phyloP scores from a whole-genome alignment of 2,888 invertebrate genomes.

The Geotrupes spiniger region DNA sequence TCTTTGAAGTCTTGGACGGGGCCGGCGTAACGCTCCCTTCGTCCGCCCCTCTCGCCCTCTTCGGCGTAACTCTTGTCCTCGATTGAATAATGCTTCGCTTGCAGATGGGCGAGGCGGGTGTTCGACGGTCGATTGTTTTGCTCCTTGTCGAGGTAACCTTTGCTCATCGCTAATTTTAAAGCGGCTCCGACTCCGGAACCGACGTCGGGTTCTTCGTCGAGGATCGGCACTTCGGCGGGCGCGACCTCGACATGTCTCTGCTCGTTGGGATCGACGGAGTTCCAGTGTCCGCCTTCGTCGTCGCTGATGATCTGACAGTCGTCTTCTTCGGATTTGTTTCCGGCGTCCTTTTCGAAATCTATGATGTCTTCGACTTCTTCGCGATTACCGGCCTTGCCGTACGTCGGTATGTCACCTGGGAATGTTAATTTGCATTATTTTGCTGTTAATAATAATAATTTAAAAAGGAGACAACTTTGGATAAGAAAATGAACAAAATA shows the following conservation, averaged over 20 bases:
- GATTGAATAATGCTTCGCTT: conserved; percentile 77
- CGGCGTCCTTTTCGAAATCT: conserved; percentile 38
- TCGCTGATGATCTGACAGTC: conserved; percentile 43
- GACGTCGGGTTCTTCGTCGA: conserved; percentile 91
- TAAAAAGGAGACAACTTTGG: not conserved
- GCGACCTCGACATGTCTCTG: conserved; percentile 40
- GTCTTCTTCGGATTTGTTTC: conserved; percentile 35
- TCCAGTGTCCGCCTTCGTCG: conserved; percentile 53
- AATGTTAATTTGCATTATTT: conserved; percentile 9
- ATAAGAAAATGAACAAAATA: not conserved
- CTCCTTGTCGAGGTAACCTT: conserved; percentile 89
- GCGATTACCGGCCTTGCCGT: conserved; percentile 86
- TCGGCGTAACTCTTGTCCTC: conserved; percentile 77
- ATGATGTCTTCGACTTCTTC: conserved; percentile 66
- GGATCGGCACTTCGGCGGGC: conserved; percentile 61
- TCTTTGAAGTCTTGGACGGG: conserved; percentile 91
- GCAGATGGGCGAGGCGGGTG: conserved; percentile 69
- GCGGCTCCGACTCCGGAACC: conserved; percentile 92
- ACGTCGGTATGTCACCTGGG: conserved; percentile 84
- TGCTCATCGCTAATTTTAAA: conserved; percentile 84
- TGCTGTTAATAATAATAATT: too few species aligned
- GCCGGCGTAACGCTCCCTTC: conserved; percentile 74
- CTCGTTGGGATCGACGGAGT: conserved; percentile 51
- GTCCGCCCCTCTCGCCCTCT: conserved; percentile 63
- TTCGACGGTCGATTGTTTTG: conserved; percentile 70